Conservation (phyloP, 2,888 invertebrate species). For the Xanthia togata region DNA sequence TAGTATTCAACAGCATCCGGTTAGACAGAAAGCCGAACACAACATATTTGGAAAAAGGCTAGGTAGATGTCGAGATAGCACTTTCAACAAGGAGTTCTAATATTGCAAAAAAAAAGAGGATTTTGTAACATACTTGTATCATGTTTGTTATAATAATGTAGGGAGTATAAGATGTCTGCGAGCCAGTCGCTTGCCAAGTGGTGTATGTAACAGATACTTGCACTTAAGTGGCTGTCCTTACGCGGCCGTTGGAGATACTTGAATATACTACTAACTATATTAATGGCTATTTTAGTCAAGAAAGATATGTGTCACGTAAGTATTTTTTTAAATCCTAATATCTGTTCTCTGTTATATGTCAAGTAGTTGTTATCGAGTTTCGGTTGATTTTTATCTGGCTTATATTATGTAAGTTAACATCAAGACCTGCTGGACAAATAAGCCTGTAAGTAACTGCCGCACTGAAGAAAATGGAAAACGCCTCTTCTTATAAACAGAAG, state of each 20-base stretch:
- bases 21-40: too few relatives aligned
- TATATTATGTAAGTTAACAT: too few relatives aligned
- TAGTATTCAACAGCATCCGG: too few relatives aligned
- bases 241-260: not conserved
- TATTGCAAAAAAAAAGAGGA: not conserved
- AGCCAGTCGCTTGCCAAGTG: slow-evolving; percentile 16
- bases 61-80: too few relatives aligned
- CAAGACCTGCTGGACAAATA: too few relatives aligned
- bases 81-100: not conserved
- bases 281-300: not conserved
- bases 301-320: not conserved
- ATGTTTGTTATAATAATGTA: slow-evolving; percentile 41
- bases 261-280: slow-evolving; percentile 13
- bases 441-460: too few relatives aligned
- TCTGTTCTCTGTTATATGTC: too few relatives aligned
- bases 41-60: too few relatives aligned
- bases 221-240: slow-evolving; percentile 16
- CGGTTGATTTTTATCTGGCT: too few relatives aligned
- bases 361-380: too few relatives aligned
- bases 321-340: not conserved
- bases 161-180: slow-evolving; percentile 28
- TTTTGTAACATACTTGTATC: not conserved
- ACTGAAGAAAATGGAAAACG: too few relatives aligned
- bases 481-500: too few relatives aligned
- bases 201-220: slow-evolving; percentile 26